A percentile compares a stretch with the other conserved stretches of the same genome.
Evolutionary conservation across 2,888 invertebrate species (phyloP).

Genomic region (Acrocyrtus sp.): DNA sequence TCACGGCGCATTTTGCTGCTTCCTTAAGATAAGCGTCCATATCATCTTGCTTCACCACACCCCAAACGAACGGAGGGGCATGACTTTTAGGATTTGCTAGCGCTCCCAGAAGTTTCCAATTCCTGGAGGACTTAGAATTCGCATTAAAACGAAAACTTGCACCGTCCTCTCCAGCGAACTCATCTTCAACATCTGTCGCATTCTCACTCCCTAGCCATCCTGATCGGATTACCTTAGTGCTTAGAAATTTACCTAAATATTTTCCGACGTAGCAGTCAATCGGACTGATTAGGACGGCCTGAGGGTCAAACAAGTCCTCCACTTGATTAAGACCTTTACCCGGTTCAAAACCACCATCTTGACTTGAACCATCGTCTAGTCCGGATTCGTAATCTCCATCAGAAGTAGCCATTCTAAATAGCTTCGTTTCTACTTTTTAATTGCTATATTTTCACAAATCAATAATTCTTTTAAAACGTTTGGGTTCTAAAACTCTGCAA

Average conservation of each 20-base stretch:
- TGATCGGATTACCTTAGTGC: slow-evolving; percentile 41
- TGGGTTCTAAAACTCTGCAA: too few species aligned
- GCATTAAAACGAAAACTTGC: too few species aligned
- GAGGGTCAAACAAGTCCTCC: slow-evolving; percentile 20
- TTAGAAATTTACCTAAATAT: slow-evolving; percentile 51
- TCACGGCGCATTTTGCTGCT: slow-evolving; percentile 55
- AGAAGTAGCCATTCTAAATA: not conserved
- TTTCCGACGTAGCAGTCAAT: slow-evolving; percentile 58
- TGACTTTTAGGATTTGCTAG: slow-evolving; percentile 28
- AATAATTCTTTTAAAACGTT: not conserved
- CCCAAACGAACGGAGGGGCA: slow-evolving; percentile 57
- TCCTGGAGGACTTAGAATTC: too few species aligned
- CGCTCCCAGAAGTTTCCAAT: slow-evolving; percentile 29
- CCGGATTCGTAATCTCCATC: not conserved
- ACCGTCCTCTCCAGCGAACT: slow-evolving; percentile 42
- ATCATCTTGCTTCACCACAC: slow-evolving; percentile 55
- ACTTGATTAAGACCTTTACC: slow-evolving; percentile 37
- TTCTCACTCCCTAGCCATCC: slow-evolving; percentile 3
- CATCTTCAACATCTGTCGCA: slow-evolving; percentile 37
- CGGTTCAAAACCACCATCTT: too few species aligned
- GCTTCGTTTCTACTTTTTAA: not conserved
- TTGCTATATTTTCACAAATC: not conserved
- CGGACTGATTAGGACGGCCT: slow-evolving; percentile 58
- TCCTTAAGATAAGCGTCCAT: slow-evolving; percentile 57
- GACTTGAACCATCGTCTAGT: too few species aligned